phyloP scores from a whole-genome alignment of 2,113 vertebrate genomes.

The Rattus rattus region DNA sequence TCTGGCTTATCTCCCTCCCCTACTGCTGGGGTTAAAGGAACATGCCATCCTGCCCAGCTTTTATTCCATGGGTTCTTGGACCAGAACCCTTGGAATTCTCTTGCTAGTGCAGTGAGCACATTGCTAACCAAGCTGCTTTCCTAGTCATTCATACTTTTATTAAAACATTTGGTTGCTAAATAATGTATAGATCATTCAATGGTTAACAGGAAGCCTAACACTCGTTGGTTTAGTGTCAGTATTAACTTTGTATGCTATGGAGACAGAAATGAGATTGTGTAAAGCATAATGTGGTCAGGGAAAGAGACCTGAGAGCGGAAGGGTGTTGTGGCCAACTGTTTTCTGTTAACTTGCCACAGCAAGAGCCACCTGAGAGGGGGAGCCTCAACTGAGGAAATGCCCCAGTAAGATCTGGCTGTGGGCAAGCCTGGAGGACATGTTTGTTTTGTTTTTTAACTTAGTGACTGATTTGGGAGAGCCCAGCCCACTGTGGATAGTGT shows the following conservation, averaged over 20 bases:
- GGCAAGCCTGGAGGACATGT: neutral
- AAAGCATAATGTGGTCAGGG: neutral
- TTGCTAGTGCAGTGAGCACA: too few relatives aligned
- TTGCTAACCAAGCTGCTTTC: too few relatives aligned
- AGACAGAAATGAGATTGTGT: constrained; percentile 36
- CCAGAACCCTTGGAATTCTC: too few relatives aligned
- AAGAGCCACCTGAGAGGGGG: neutral
- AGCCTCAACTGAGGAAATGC: neutral
- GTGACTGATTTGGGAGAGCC: neutral
- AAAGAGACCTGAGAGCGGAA: constrained; percentile 56
- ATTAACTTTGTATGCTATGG: neutral
- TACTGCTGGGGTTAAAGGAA: too few relatives aligned
- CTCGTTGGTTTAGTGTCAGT: neutral
- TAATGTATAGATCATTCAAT: too few relatives aligned
- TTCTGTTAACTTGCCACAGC: neutral
- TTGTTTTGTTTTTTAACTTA: neutral
- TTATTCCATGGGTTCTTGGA: too few relatives aligned
- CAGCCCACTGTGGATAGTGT: neutral
- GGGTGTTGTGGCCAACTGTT: neutral
- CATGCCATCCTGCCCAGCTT: too few relatives aligned
- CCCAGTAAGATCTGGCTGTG: neutral
- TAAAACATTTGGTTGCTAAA: too few relatives aligned
- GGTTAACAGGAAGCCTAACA: too few relatives aligned
- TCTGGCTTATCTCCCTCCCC: too few relatives aligned
- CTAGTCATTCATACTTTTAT: too few relatives aligned